Conservation (phyloP, 1,140 invertebrate species). For the Ceratosolen fusciceps region DNA sequence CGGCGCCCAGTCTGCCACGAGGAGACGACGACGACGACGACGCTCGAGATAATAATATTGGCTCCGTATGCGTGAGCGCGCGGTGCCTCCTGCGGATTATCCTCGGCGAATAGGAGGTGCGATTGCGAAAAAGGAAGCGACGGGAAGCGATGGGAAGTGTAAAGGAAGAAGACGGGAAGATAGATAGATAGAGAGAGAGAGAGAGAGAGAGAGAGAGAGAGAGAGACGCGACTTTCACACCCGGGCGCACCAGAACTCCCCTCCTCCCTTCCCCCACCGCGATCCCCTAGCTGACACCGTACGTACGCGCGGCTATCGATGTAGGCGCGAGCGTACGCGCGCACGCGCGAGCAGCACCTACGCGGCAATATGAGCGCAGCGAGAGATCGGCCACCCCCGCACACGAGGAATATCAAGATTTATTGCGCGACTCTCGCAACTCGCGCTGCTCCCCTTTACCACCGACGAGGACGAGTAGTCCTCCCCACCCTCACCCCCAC, state of each 20-base stretch:
- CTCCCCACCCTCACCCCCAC: no score
- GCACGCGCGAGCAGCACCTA: slow-evolving; percentile 59
- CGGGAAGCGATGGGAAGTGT: neutral
- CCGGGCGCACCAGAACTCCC: slow-evolving; percentile 60
- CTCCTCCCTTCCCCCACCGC: no score
- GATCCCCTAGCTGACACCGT: no score
- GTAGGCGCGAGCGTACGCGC: slow-evolving; percentile 1
- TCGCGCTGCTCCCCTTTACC: slow-evolving; percentile 6
- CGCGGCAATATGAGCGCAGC: slow-evolving; percentile 66
- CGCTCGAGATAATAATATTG: slow-evolving; percentile 3
- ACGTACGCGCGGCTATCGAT: slow-evolving; percentile 19
- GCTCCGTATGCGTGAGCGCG: no score
- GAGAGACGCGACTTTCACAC: slow-evolving; percentile 69
- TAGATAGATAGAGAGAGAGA: slow-evolving; percentile 6
- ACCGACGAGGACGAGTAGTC: no score
- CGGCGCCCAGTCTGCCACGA: neutral
- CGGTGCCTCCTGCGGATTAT: neutral
- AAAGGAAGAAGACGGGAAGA: neutral
- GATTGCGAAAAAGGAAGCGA: neutral
- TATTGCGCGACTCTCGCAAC: slow-evolving; percentile 65
- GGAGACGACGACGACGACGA: no score
- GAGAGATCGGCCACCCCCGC: slow-evolving; percentile 62
- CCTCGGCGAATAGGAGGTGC: neutral
- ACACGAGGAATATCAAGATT: slow-evolving; percentile 68
- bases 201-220: slow-evolving; percentile 15